Evolutionary conservation across 2,797 vertebrate genomes (phyloP).

Genomic region (Thripadectes ignobilis): DNA sequence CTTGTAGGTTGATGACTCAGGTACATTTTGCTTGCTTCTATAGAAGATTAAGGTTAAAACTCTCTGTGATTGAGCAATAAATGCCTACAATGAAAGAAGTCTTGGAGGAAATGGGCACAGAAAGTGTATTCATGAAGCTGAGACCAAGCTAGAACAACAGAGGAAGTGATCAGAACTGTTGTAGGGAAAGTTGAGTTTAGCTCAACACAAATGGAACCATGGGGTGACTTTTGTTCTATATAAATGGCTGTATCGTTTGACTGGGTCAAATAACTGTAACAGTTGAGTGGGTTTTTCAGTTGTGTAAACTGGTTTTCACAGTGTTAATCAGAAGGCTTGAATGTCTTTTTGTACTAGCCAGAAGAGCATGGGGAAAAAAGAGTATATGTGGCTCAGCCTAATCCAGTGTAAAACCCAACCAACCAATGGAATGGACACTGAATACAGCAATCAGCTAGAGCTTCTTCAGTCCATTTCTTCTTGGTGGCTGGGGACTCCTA

Average conservation of each 20-base stretch:
- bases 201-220: neutral
- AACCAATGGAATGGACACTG: neutral
- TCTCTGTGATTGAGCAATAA: neutral
- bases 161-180: neutral
- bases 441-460: neutral
- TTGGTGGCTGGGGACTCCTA: neutral
- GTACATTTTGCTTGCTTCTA: neutral
- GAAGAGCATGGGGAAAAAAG: neutral
- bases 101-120: neutral
- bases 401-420: rapidly evolving
- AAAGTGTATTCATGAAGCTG: neutral
- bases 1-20: neutral
- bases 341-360: neutral
- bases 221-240: neutral
- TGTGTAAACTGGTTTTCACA: neutral
- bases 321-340: neutral
- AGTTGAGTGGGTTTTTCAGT: neutral
- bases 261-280: neutral
- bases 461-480: neutral
- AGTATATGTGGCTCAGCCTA: rapidly evolving
- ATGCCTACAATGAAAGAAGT: neutral
- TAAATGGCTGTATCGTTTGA: neutral
- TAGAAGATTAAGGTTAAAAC: neutral
- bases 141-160: neutral
- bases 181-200: neutral